Base-by-base conservation (phyloP, 2,797 vertebrate genomes). In the Champsocephalus esox region DNA sequence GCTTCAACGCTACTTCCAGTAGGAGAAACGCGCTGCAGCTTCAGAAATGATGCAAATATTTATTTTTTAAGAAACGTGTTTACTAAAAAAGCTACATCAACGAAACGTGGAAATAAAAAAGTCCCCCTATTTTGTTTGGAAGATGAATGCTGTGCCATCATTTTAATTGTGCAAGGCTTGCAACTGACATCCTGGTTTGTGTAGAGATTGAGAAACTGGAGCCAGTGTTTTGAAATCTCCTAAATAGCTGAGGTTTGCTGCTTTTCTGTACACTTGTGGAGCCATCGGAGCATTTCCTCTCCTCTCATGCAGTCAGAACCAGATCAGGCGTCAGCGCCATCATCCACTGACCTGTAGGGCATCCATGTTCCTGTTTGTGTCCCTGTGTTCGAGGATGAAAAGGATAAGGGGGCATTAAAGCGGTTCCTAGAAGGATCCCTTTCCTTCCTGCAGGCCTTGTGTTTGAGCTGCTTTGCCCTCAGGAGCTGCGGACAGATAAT, bases 341-440 rank as follows among this genome's bases (percentile, higher is more conserved):
- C 34, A 85, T 56, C 54, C 73, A 56, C 65, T 73, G 75, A 86
- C 13, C 70, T 49, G 41, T 54, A 9, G 65, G 59, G 51, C 73
- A 81, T 79, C 75, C 64, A 61, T 84, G 82, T 86, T 81, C 77
- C 75, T 88, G 73, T 88, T 86, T 87, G 69, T 79, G 59, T 79
- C 66, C 61, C 62, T 62, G 32, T 79, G 13, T 72, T 79, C 68
- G 61, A 54, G 56, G 54, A 75, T 79, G 75, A 87, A 86, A 76
- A 79, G 72, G 70, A 81, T 87, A 86, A 91, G 84, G 67, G 64
- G 59, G 60, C 83, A 82, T 82, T 77, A 74, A 87, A 70, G 24
- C 80, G 57, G 11, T 32, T 81, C 86, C 84, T 75, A n/a, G 82
- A 75, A 60, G 80, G 63, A 71, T 61, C 66, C 74, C 49, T 80